Evolutionary conservation across 2,888 invertebrate genomes (phyloP), one percentile per base, ranked within the genome.

Genomic region (Patella depressa): DNA sequence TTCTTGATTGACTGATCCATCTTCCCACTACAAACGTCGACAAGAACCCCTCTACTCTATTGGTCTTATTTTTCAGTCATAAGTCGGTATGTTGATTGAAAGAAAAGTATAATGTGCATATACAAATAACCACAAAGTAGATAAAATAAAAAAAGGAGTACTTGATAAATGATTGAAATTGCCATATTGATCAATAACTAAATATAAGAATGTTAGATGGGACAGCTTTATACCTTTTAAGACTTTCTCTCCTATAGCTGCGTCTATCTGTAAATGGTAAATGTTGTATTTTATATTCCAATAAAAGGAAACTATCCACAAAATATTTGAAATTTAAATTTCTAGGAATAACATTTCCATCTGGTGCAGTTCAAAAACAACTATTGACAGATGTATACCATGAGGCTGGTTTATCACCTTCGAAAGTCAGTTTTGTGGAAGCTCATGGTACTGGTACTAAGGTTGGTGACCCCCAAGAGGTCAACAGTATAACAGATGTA

Each of bases 381-480:
- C 90, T 94, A 29, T 88, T 94, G 70, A 87, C 91, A 71, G 97
- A 98, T 91, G 95, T 97, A 0, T 99, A 98, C 92, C 93, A 93
- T 11, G 97, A 97, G 92, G 94, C 94, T 65, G 94, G 95, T 1
- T 92, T 99, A 75, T 94, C 95, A 86, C 98, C 99, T 5, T 91
- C 93, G 74, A 95, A 96, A 77, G 96, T 99, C 0, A 93, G 93
- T 3, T 99, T 98, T 92, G 95, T 99, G 2, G 99, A 99, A 92
- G 98, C 98, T 75, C 99, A 99, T 92, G 99, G 99, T 77, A 99
- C 99, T 29, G 99, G 99, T 79, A 99, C 99, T 14, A 98, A 98
- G 82, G 91, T 89, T 15, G 91, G 99, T n/a, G 99, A 99, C 93
- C 98, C 98, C 0, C 97, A 98, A 91, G 99, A 99, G 93, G 95